Evolutionary conservation across 2,113 vertebrate species (phyloP), one percentile per base, ranked within the genome.

Genomic region (Centrocercus urophasianus): DNA sequence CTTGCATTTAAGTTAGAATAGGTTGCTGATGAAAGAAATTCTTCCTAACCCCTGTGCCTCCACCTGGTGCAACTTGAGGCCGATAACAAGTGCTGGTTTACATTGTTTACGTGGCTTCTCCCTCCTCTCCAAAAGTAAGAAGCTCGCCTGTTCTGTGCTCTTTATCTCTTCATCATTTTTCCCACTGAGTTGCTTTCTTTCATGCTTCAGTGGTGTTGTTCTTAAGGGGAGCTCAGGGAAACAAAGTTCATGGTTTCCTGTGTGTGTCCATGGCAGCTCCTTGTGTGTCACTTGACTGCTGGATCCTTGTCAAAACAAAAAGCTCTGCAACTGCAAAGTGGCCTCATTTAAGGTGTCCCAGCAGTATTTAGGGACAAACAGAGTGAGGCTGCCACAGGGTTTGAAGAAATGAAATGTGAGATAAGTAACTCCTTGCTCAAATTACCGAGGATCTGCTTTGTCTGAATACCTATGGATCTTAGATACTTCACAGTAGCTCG

Each of bases 241-340:
- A 18, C 0, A 1, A 4, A 22, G 3, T 3, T 21, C 4, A 3
- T 9, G 38, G 1, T 40, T 63, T 86, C 60, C 48, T 67, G 45
- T 38, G 38, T 38, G 38, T 38, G 38, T 38, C 38, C 0, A 19
- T 13, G 19, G 2, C 0, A 6, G 2, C 7, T 60, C 28, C 34
- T 27, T 4, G 1, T 27, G 0, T 42, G n/a, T 32, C 52, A 15
- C 47, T 36, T 13, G 69, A 47, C 25, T 32, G 80, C 57, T 75
- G 61, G 8, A 2, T 8, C 52, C 22, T 21, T 42, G 6, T 13
- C 57, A 54, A 22, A 74, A 25, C 34, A 16, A 32, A 86, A n/a
- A 27, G 0, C 32, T 63, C 45, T 0, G 3, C 54, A 8, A 52
- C 8, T 28, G 16, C 50, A 88, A 30, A 61, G 1, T 3, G 1